Evolutionary conservation across 2,888 invertebrate species (phyloP), one percentile per base, ranked within the genome.

Genomic region (Eupithecia dodoneata): DNA sequence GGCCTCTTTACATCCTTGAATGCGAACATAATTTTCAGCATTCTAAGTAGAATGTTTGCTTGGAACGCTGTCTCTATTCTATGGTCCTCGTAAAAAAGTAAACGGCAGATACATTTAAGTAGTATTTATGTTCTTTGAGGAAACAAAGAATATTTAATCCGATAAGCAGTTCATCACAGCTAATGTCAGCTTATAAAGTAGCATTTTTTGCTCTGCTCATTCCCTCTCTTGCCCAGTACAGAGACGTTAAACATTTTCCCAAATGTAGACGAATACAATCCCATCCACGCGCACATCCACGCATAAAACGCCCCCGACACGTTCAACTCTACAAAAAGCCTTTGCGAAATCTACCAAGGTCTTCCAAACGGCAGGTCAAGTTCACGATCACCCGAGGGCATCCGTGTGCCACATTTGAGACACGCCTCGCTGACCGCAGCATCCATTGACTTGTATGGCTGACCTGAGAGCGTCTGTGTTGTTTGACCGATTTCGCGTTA

Each of bases 371-470:
- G 73, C 84, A 82, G 87, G 88, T 87, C 91, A 92, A 91, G 92
- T 91, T 91, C 92, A 89, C 84, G 88, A 87, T 67, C 79, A 81
- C 76, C 81, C 81, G 81, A 75, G 81, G 79, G 82, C 83, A 83
- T 84, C 82, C 82, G 80, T 77, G 82, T 81, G 85, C 85, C 82
- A 88, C 86, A 85, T 87, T 85, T 75, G 81, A 78, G 80, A 76
- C 85, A 85, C 86, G 90, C 85, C 87, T 84, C 84, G 86, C 76
- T 88, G 88, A 86, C 87, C 87, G 85, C 88, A 87, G 87, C 88
- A 88, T 90, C 89, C 84, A 85, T 85, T 87, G 89, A 88, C 89
- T 87, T 71, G 47, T 63, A 44, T 75, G 42, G 72, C 30, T 70
- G 70, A 49, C 70, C 70, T 47, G 69, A 69, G 45, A 47, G 70